These are phyloP conservation scores for Lepisosteus osseus DNA, from an alignment of 2,113 vertebrate species.

Conservation along the genomic window DNA sequence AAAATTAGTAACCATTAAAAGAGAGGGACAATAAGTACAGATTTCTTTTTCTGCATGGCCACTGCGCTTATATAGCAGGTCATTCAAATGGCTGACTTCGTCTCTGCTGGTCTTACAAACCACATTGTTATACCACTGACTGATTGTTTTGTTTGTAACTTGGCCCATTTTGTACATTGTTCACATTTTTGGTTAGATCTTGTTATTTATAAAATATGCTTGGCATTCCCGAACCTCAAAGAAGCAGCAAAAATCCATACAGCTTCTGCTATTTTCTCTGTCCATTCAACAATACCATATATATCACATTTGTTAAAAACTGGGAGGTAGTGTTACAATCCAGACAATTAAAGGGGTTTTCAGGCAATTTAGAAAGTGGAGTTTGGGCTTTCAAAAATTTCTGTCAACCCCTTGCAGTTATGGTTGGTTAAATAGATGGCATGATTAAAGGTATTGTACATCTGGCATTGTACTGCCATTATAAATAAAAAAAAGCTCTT, in stretches of 20 bases:
- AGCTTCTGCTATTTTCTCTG: constrained; percentile 44
- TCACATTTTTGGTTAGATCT: constrained; percentile 64
- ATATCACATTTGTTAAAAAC: constrained; percentile 60
- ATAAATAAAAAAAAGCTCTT: too few relatives aligned
- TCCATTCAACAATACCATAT: constrained; percentile 56
- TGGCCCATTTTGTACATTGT: constrained; percentile 63
- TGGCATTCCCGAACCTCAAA: constrained; percentile 62
- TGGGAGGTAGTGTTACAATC: constrained; percentile 52
- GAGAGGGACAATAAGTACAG: not conserved
- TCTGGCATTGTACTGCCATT: too few relatives aligned
- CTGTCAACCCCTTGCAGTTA: constrained; percentile 4
- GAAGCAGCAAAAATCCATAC: constrained; percentile 39
- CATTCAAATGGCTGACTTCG: constrained; percentile 28
- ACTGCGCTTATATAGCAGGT: too few relatives aligned
- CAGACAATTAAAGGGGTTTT: constrained; percentile 37
- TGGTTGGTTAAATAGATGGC: not conserved
- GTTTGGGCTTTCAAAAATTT: constrained; percentile 30
- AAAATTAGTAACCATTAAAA: not conserved
- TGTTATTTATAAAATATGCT: constrained; percentile 57
- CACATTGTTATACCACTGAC: constrained; percentile 45
- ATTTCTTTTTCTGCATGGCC: not conserved
- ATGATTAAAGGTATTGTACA: constrained; percentile 2
- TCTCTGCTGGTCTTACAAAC: constrained; percentile 39
- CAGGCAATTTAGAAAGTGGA: constrained; percentile 48
- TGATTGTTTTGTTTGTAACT: constrained; percentile 65